Percentiles rank a stretch among this genome's conserved stretches.
Evolutionary conservation across 1,140 invertebrate genomes (phyloP).

Genomic region (Saxidomus purpurata): DNA sequence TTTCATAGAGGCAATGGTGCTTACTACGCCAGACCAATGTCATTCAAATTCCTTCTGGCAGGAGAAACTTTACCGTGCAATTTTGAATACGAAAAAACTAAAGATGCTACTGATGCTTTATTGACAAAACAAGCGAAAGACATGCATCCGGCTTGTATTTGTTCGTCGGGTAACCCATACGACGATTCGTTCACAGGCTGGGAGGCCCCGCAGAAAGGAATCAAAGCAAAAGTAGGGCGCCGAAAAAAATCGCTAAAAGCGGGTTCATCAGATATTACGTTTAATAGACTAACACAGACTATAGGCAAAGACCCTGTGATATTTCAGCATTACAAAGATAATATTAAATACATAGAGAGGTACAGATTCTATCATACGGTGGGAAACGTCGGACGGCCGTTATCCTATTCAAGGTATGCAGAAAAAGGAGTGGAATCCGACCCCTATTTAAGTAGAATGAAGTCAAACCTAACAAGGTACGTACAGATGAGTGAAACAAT

Average conservation of each 20-base stretch:
- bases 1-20: not conserved
- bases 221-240: conserved; percentile 3
- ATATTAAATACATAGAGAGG: conserved; percentile 53
- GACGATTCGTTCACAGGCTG: conserved; percentile 37
- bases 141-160: not conserved
- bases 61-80: conserved; percentile 33
- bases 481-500: no score
- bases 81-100: not conserved
- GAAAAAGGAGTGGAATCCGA: conserved; percentile 25
- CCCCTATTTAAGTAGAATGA: conserved; percentile 43
- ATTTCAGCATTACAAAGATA: conserved; percentile 57
- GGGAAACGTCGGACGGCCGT: conserved; percentile 44
- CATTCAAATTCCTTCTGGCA: conserved; percentile 42
- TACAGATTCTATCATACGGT: conserved; percentile 61
- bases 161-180: not conserved
- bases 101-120: not conserved
- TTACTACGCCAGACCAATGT: conserved; percentile 28
- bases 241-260: not conserved
- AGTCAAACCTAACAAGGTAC: conserved; percentile 36
- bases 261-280: conserved; percentile 30
- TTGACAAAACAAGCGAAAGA: not conserved
- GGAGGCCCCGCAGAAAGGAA: not conserved
- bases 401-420: conserved; percentile 9
- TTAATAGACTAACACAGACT: conserved; percentile 27
- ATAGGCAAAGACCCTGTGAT: conserved; percentile 49